A percentile compares a stretch with the other conserved stretches of the same genome.
Conservation (phyloP, 2,113 vertebrate species). For the Gallinago undulata region DNA sequence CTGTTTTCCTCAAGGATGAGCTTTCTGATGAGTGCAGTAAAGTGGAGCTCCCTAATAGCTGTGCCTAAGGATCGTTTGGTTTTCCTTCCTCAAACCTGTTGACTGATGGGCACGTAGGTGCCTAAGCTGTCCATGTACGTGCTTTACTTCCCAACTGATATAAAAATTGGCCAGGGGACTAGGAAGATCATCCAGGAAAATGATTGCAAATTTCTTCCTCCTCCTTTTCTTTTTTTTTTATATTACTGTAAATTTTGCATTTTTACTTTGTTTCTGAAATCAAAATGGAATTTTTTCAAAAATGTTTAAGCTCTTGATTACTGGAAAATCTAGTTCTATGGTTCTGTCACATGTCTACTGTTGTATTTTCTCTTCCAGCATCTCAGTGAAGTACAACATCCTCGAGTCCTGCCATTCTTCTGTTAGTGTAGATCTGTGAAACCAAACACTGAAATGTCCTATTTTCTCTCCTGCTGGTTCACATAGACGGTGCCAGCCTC, state of each 20-base stretch:
- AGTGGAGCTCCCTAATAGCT: background rate
- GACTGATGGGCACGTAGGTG: background rate
- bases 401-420: background rate
- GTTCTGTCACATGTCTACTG: background rate
- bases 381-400: background rate
- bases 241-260: background rate
- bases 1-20: background rate
- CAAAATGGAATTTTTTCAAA: background rate
- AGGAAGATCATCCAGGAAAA: background rate
- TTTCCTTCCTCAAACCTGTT: background rate
- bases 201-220: rapidly evolving
- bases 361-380: background rate
- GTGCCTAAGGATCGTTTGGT: background rate
- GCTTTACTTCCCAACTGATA: background rate
- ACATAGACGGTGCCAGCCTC: background rate
- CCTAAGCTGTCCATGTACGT: background rate
- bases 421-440: background rate
- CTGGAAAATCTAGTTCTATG: background rate
- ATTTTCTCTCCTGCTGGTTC: background rate
- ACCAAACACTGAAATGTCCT: background rate
- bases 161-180: background rate
- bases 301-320: background rate
- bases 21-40: background rate
- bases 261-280: background rate
- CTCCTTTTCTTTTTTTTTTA: background rate